phyloP scores from a whole-genome alignment of 2,113 vertebrate species.

The Ciconia maguari region DNA sequence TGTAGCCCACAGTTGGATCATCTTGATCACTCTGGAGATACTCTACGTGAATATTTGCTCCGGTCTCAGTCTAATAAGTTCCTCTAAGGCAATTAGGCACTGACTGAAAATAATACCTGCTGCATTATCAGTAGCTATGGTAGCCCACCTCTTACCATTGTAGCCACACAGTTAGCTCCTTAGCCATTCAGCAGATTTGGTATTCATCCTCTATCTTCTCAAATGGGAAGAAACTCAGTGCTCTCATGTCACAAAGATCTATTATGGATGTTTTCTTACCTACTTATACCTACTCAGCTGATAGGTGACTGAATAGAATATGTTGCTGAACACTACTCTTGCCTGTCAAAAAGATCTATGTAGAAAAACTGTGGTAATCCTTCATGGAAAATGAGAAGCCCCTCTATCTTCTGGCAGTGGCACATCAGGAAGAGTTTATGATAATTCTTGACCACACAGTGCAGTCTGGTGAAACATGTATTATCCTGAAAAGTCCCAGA shows the following conservation, averaged over 20 bases:
- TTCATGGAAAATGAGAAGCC: not conserved
- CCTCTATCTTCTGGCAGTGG: not conserved
- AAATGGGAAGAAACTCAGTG: not conserved
- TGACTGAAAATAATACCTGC: conserved; percentile 15
- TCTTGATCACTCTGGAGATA: conserved; percentile 35
- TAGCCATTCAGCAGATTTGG: not conserved
- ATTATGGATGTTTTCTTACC: not conserved
- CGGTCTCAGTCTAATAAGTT: conserved; percentile 27
- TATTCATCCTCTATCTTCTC: not conserved
- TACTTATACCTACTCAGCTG: not conserved
- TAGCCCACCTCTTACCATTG: not conserved
- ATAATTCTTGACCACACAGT: not conserved
- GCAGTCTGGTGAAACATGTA: not conserved
- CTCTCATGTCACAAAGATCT: not conserved
- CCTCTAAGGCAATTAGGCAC: conserved; percentile 36
- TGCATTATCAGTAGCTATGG: conserved; percentile 1
- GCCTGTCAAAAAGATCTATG: not conserved
- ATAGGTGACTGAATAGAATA: not conserved
- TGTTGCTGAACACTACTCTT: not conserved
- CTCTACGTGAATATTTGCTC: not conserved
- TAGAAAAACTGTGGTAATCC: not conserved
- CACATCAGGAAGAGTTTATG: not conserved
- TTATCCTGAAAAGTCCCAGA: not conserved
- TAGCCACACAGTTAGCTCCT: not conserved
- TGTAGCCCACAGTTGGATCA: conserved; percentile 38